These are phyloP conservation scores for Polypedilum pembai DNA, from an alignment of 1,140 invertebrate genomes.

Conservation along the genomic window DNA sequence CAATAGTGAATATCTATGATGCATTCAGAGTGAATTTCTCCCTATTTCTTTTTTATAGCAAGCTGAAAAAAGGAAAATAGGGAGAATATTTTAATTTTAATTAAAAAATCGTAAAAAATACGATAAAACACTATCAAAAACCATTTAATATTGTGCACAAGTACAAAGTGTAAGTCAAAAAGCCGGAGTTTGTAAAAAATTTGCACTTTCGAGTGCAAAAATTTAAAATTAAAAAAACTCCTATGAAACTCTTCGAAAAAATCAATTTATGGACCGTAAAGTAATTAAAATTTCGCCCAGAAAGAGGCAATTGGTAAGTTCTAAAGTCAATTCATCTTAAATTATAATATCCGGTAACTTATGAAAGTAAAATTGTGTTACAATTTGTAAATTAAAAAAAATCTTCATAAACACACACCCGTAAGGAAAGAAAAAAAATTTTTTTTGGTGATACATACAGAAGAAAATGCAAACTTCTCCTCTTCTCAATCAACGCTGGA, in stretches of 20 bases:
- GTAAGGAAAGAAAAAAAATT: neutral
- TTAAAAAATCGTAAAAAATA: too few relatives aligned
- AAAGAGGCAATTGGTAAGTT: constrained; percentile 20
- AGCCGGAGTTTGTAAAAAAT: too few relatives aligned
- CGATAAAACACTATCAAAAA: too few relatives aligned
- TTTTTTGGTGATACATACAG: neutral
- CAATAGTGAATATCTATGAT: too few relatives aligned
- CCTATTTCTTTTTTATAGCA: too few relatives aligned
- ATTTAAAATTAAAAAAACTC: neutral
- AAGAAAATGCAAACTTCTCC: neutral
- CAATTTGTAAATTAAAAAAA: neutral
- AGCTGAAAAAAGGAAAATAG: too few relatives aligned
- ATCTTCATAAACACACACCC: neutral
- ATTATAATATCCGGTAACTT: neutral
- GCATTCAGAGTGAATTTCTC: too few relatives aligned
- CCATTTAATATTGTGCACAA: too few relatives aligned
- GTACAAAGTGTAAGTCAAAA: too few relatives aligned
- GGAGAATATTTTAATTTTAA: too few relatives aligned
- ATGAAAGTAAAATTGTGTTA: neutral
- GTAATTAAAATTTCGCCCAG: constrained; percentile 6
- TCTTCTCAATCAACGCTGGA: neutral
- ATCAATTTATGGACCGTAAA: constrained; percentile 20
- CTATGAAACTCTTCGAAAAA: neutral
- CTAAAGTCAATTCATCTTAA: neutral
- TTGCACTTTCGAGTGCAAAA: too few relatives aligned